These are phyloP conservation scores for Panthera leo DNA, from an alignment of 2,113 vertebrate genomes.

Conservation along the genomic window DNA sequence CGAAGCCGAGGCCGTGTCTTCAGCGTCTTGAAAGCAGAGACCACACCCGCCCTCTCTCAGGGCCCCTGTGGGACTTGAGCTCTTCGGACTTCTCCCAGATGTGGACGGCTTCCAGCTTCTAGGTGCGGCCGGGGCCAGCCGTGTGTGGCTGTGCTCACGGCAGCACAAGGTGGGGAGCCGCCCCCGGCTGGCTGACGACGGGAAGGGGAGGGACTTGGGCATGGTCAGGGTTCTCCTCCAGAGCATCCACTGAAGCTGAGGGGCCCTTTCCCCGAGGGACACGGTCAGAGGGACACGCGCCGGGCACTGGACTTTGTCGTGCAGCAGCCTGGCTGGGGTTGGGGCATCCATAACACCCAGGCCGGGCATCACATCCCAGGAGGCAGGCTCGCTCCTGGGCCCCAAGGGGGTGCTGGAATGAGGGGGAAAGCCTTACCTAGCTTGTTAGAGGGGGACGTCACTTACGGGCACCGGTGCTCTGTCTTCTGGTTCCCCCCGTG, in stretches of 20 bases:
- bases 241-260: neutral
- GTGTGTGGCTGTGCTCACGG: neutral
- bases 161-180: fast-evolving
- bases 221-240: neutral
- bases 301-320: fast-evolving
- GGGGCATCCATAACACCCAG: no score
- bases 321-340: neutral
- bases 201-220: fast-evolving
- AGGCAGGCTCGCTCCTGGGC: neutral
- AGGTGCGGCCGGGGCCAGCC: neutral
- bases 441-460: neutral
- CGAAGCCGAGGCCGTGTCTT: slow-evolving; percentile 61
- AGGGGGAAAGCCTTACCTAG: fast-evolving
- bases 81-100: neutral
- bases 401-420: neutral
- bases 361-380: neutral
- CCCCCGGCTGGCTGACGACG: neutral
- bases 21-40: slow-evolving; percentile 64
- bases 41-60: slow-evolving; percentile 44
- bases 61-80: neutral
- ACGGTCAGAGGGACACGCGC: neutral
- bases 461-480: fast-evolving
- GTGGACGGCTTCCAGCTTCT: neutral
- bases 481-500: fast-evolving
- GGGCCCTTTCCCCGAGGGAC: neutral